These are phyloP conservation scores for Scomber colias DNA, from an alignment of 2,113 vertebrate species.

Conservation along the genomic window DNA sequence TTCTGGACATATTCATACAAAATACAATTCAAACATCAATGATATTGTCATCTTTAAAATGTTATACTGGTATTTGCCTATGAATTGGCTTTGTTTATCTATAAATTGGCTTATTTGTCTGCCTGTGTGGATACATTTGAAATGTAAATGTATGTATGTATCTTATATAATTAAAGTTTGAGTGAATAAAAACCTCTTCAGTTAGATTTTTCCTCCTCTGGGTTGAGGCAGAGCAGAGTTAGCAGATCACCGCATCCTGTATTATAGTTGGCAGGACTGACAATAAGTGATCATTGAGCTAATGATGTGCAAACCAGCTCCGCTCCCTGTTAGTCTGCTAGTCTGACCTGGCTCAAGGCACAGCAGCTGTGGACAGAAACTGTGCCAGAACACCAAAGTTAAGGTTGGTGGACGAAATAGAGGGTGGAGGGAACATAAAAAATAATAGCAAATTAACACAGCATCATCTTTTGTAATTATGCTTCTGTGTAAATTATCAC, in stretches of 20 bases:
- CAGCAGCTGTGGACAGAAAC: conserved; percentile 59
- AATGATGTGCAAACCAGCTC: conserved; percentile 73
- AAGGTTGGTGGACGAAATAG: conserved; percentile 22
- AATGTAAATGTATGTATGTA: neutral
- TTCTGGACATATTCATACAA: neutral
- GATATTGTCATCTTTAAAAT: neutral
- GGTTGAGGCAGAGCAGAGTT: conserved; percentile 6
- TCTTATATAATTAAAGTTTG: neutral
- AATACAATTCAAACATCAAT: neutral
- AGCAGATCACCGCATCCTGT: conserved; percentile 32
- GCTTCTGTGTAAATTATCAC: neutral
- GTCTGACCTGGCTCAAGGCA: conserved; percentile 60
- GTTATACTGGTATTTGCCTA: neutral
- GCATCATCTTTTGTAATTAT: neutral
- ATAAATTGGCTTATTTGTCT: neutral
- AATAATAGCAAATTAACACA: neutral
- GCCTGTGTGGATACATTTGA: neutral
- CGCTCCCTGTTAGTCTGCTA: conserved; percentile 38
- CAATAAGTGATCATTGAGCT: conserved; percentile 67
- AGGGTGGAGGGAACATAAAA: neutral
- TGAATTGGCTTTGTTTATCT: neutral
- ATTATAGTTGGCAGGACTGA: conserved; percentile 59
- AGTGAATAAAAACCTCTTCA: conserved; percentile 20
- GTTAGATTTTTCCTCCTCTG: neutral
- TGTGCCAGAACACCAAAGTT: conserved; percentile 57